Evolutionary conservation across 2,797 vertebrate species (phyloP), one percentile per base, ranked within the genome.

Genomic region (Rachycentron canadum): DNA sequence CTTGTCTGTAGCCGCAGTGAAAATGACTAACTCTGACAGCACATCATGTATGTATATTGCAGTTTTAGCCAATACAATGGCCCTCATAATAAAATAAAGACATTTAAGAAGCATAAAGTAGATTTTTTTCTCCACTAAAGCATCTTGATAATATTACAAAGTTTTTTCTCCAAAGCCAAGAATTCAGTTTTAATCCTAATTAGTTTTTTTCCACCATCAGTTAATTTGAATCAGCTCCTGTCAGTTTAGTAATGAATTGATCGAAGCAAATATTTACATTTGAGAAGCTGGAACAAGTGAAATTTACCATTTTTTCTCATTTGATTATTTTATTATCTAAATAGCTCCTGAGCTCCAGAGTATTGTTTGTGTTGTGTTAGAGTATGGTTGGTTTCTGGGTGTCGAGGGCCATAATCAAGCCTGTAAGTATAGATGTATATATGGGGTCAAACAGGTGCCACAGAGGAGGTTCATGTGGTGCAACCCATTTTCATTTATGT

Each of bases 21-120:
- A 70, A 80, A 72, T 62, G 32, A n/a, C n/a, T n/a, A n/a, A n/a
- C n/a, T 78, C 3, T 55, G n/a, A 62, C 43, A 19, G 53, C 58
- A 28, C 36, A 30, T 62, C 30, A 30, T 63, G 32, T 1, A 13
- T 47, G 52, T 66, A 14, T 32, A 10, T 58, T 16, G 23, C 17
- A 49, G 58, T 43, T 21, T 36, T 2, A 79, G 57, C 16, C 23
- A 50, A 36, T 4, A 2, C 43, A 32, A 34, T 2, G 28, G 23
- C 5, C 26, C 21, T 19, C 16, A 23, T 23, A 76, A 69, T 76
- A 62, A 50, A 69, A 57, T 7, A 21, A 36, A 16, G 13, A 17
- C 23, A 50, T 76, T 72, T 32, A 3, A 32, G 32, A 32, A 32
- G 32, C 32, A n/a, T n/a, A n/a, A n/a, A n/a, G n/a, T n/a, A n/a